These are phyloP conservation scores for Lates japonicus DNA, from an alignment of 2,797 vertebrate species.

Conservation along the genomic window DNA sequence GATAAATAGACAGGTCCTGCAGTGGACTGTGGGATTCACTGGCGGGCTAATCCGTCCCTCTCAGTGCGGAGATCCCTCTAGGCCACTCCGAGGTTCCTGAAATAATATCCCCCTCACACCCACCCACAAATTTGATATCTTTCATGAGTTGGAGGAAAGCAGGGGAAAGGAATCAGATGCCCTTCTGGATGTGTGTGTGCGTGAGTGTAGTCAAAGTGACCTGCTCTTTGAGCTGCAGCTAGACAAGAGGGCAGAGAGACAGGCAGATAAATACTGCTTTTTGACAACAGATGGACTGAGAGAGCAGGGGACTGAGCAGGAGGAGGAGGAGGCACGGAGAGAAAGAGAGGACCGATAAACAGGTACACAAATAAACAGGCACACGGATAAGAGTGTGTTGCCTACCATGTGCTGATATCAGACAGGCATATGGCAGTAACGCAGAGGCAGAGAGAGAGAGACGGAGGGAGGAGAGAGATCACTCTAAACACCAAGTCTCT, in stretches of 20 bases:
- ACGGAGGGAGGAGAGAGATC: conserved; percentile 41
- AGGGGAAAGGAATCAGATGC: conserved; percentile 64
- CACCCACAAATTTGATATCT: conserved; percentile 60
- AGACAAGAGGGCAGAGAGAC: conserved; percentile 23
- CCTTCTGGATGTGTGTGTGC: conserved; percentile 20
- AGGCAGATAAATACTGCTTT: conserved; percentile 51
- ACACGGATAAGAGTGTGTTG: conserved; percentile 42
- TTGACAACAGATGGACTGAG: conserved; percentile 66
- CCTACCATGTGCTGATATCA: conserved; percentile 60
- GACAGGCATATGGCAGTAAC: conserved; percentile 56
- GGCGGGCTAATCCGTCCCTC: conserved; percentile 71
- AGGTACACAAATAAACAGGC: conserved; percentile 62
- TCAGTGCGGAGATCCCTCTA: conserved; percentile 60
- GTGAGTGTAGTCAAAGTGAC: conserved; percentile 38
- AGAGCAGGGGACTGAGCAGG: conserved; percentile 38
- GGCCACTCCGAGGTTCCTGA: conserved; percentile 61
- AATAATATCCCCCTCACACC: conserved; percentile 66
- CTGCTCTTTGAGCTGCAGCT: conserved; percentile 31
- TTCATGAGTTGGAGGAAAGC: conserved; percentile 67
- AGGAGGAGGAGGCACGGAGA: conserved; percentile 26
- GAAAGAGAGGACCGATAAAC: conserved; percentile 49
- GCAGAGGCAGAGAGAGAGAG: conserved; percentile 27
- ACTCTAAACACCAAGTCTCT: conserved; percentile 40
- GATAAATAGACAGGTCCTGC: conserved; percentile 46
- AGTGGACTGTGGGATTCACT: conserved; percentile 69